Evolutionary conservation across 2,797 vertebrate genomes (phyloP).

Genomic region (Acanthiza pusilla): DNA sequence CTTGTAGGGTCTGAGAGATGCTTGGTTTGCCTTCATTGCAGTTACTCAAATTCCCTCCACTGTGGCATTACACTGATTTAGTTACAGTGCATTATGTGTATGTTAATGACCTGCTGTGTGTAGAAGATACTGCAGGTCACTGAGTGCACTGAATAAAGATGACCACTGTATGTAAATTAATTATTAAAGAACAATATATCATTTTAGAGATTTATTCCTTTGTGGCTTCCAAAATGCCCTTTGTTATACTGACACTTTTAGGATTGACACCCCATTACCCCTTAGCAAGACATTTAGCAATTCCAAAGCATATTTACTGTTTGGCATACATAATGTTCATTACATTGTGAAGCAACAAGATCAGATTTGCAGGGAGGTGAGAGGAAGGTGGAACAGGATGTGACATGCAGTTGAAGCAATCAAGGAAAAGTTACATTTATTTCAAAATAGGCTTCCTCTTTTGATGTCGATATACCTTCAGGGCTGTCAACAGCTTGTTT

Average conservation of each 20-base stretch:
- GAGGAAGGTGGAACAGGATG: not conserved
- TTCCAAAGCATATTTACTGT: not conserved
- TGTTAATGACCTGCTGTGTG: not conserved
- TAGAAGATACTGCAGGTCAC: not conserved
- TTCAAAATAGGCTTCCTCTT: not conserved
- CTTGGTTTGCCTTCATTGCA: not conserved
- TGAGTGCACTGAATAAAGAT: not conserved
- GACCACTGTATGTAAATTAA: not conserved
- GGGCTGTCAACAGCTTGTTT: not conserved
- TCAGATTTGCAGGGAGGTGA: not conserved
- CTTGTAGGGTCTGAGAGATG: not conserved
- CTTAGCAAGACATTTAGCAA: not conserved
- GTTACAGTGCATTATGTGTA: not conserved
- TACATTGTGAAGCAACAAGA: not conserved
- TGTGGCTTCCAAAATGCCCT: not conserved
- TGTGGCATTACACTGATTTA: not conserved
- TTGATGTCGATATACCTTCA: not conserved
- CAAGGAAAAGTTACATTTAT: not conserved
- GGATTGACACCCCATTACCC: not conserved
- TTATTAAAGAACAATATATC: not conserved
- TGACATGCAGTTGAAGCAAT: not conserved
- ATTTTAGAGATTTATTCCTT: not conserved
- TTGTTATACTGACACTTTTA: not conserved
- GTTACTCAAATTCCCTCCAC: not conserved
- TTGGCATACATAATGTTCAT: not conserved